Evolutionary conservation across 1,140 invertebrate genomes (phyloP), one percentile per base, ranked within the genome.

Genomic region (Tetragnatha versicolor): DNA sequence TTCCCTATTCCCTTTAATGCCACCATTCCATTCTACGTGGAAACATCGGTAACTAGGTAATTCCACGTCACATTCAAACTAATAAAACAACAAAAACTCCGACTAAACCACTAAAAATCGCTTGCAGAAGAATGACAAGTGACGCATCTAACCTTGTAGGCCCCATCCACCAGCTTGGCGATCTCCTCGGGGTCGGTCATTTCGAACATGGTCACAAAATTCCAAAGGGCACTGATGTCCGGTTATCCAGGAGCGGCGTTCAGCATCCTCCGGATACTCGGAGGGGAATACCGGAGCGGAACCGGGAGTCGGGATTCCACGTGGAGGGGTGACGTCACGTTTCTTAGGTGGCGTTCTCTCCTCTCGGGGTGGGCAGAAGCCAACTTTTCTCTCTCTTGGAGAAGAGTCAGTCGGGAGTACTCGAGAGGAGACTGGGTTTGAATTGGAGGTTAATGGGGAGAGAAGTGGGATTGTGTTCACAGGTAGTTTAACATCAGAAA

Each of bases 131-230:
- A 17, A 12, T 0, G 14, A 1, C 42, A 31, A 14, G 25, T 12
- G n/a, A 12, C 0, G 27, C 1, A 31, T 47, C 53, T 73, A 7
- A 73, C 70, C 55, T 73, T 61, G 35, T 61, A 73, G 20, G 70
- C 70, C 3, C 70, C 70, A 9, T 73, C 70, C n/a, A 73, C 58
- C 39, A 73, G 22, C 51, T 73, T 73, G 2, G 53, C 70, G 61
- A 73, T 60, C 31, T 73, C 70, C 20, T 73, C 70, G 1, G 53
- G 22, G 22, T 73, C 70, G 14, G 63, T 14, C 70, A 73, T 73
- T 37, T 37, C 49, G 12, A 55, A 20, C 49, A 51, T 49, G 9
- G 29, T 47, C 27, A 49, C 20, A 9, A 2, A 37, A 7, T 25
- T 49, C 55, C 29, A 17, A 39, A 12, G 2, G 29, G 29, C 47